phyloP scores from a whole-genome alignment of 2,113 vertebrate species.

The Ciconia stormi region DNA sequence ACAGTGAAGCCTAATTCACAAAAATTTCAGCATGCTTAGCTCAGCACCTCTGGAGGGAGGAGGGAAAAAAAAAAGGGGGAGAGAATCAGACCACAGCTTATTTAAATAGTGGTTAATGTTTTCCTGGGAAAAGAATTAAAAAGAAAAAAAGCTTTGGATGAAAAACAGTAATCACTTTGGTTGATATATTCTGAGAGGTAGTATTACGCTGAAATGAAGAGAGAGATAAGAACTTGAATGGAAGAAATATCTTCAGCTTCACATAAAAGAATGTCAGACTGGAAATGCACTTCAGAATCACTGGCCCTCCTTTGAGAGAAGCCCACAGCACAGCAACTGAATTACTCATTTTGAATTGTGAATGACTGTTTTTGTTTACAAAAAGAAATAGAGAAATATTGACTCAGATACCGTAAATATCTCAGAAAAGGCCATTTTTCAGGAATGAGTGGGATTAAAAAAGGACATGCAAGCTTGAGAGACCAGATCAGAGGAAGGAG shows the following conservation, averaged over 20 bases:
- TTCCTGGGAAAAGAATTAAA: background rate
- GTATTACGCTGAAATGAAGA: background rate
- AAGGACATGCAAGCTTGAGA: background rate
- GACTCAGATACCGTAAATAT: slow-evolving; percentile 16
- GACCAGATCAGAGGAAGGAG: background rate
- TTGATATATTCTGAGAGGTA: background rate
- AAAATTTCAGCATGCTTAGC: background rate
- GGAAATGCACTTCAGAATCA: background rate
- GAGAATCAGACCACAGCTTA: background rate
- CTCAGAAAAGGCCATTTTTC: slow-evolving; percentile 20
- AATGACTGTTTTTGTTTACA: slow-evolving; percentile 8
- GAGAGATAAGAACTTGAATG: background rate
- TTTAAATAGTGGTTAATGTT: background rate
- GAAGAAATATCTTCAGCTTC: background rate
- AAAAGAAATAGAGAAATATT: slow-evolving; percentile 22
- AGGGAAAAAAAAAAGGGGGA: background rate
- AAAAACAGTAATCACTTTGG: background rate
- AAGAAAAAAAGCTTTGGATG: background rate
- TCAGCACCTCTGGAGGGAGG: background rate
- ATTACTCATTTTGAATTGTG: background rate
- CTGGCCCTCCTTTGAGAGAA: background rate
- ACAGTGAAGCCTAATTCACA: background rate
- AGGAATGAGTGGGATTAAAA: slow-evolving; percentile 11
- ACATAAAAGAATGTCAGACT: background rate
- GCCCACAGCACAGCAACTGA: background rate